These are phyloP conservation scores for Drosophila pegasa DNA, from an alignment of 2,888 invertebrate species.

Conservation along the genomic window DNA sequence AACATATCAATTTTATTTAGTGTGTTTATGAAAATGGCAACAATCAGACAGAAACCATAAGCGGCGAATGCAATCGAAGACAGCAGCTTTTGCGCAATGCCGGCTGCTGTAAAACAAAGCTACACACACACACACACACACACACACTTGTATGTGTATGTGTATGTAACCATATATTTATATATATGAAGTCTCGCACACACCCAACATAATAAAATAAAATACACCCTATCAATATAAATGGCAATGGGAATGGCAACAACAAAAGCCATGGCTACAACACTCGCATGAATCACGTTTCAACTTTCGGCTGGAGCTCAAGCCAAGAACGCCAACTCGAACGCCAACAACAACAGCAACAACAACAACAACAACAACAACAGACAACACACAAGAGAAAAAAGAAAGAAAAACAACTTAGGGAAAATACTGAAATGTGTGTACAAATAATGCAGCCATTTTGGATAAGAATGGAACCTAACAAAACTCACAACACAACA, in stretches of 20 bases:
- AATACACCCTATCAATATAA: slow-evolving; percentile 80
- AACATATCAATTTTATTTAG: slow-evolving; percentile 56
- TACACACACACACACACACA: slow-evolving; percentile 17
- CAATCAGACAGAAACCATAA: slow-evolving; percentile 80
- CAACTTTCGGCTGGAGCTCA: slow-evolving; percentile 37
- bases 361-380: slow-evolving; percentile 19
- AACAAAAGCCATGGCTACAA: slow-evolving; percentile 46
- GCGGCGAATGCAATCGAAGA: slow-evolving; percentile 41
- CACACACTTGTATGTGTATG: not conserved
- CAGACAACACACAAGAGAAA: slow-evolving; percentile 20
- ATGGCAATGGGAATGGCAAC: slow-evolving; percentile 64
- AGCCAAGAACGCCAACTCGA: slow-evolving; percentile 32
- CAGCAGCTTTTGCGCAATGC: slow-evolving; percentile 57
- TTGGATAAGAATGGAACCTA: slow-evolving; percentile 75
- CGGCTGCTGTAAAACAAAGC: slow-evolving; percentile 24
- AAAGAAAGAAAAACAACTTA: slow-evolving; percentile 10
- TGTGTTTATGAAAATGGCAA: slow-evolving; percentile 67
- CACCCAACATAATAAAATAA: slow-evolving; percentile 63
- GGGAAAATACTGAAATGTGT: slow-evolving; percentile 48
- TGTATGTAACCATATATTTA: not conserved
- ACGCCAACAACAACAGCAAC: slow-evolving; percentile 28
- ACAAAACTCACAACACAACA: slow-evolving; percentile 61
- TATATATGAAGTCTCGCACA: slow-evolving; percentile 2
- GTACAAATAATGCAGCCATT: slow-evolving; percentile 81
- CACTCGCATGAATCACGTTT: slow-evolving; percentile 75